Base-by-base conservation (phyloP, 2,888 invertebrate species). In the Ashinkailepas kermadecensis region DNA sequence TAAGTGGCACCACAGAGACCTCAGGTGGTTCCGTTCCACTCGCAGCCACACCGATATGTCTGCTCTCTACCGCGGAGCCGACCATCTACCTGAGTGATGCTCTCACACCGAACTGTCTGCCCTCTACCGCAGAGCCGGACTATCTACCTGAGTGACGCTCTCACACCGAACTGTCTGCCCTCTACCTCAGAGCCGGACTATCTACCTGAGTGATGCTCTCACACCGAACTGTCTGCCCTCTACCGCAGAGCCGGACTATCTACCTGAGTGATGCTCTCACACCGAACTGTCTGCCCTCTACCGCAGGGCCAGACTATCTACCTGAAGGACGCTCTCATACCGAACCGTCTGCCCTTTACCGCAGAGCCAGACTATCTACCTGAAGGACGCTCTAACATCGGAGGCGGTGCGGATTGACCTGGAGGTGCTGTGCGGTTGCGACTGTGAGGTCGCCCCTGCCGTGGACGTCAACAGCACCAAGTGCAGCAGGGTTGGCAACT, bases 391-490 rank as follows among this genome's bases (percentile, higher is more conserved):
- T 9, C 74, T 15, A 18, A 56, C 56, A 10, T 74, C 74, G 1
- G 74, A 74, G 10, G 10, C 74, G 56, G 74, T 74, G 3, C 74
- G 56, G 2, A 18, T 83, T 25, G 82, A 83, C n/a, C 65, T 83
- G n/a, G 81, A 82, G 67, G 59, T 82, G n/a, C 18, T 59, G 58
- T 81, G 82, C 57, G 9, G n/a, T 25, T 83, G 83, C 62, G 80
- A 80, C 67, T 83, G 83, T 59, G 82, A 82, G 57, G 21, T 3
- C 12, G 23, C 58, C 12, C 64, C 74, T 57, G 80, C 59, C 4
- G 21, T 65, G 9, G 15, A 78, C 67, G 15, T 10, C 12, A 39
- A 81, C 54, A n/a, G 80, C 12, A 6, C n/a, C 54, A 56, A 78
- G n/a, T 83, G 83, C 78, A 80, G 78, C 10, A 39, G 58, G 11